Conservation (phyloP, 1,140 invertebrate species). For the Macrobrachium nipponense region DNA sequence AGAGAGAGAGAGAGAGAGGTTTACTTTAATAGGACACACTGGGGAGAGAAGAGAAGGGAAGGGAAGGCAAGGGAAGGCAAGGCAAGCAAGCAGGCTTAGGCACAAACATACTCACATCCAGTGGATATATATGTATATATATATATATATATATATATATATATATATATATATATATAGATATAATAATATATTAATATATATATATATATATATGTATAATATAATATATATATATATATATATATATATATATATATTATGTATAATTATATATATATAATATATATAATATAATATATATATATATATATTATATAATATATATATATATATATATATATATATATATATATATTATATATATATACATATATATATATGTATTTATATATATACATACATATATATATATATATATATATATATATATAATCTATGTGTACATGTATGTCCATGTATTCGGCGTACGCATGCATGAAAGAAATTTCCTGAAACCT, state of each 20-base stretch:
- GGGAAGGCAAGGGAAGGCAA: too few species aligned
- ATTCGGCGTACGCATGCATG: neutral
- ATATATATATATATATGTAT: neutral
- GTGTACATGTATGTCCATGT: neutral
- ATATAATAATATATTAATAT: neutral
- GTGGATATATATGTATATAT: neutral
- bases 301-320: too few species aligned
- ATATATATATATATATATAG: constrained; percentile 7
- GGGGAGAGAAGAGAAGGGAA: too few species aligned
- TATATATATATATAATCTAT: neutral
- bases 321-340: constrained; percentile 16
- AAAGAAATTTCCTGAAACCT: too few species aligned
- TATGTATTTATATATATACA: neutral
- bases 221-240: neutral
- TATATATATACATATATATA: neutral
- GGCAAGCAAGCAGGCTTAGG: neutral
- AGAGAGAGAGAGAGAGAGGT: too few species aligned
- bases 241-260: constrained; percentile 5
- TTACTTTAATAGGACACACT: too few species aligned
- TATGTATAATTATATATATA: neutral
- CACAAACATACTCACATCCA: neutral
- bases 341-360: neutral
- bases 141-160: neutral
- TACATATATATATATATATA: constrained; percentile 15
- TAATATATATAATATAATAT: too few species aligned